Evolutionary conservation across 1,140 invertebrate species (phyloP).

Genomic region (Pectinophora gossypiella): DNA sequence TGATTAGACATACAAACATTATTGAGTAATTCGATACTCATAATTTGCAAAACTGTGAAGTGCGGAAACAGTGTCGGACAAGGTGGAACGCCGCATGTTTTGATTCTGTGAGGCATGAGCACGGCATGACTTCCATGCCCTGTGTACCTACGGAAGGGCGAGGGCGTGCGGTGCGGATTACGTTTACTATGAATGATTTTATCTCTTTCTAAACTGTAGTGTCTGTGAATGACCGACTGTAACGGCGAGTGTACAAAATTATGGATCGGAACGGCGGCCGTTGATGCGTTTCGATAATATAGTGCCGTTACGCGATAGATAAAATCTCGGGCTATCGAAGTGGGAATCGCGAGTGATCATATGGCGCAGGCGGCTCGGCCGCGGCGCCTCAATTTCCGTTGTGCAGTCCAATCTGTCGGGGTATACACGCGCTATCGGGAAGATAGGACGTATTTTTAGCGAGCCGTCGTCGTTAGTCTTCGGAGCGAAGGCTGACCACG

Average conservation of each 20-base stretch:
- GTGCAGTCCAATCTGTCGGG: conserved; percentile 38
- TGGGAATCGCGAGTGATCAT: conserved; percentile 47
- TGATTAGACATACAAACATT: conserved; percentile 55
- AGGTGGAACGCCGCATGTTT: conserved; percentile 59
- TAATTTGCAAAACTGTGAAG: conserved; percentile 28
- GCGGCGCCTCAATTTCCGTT: conserved; percentile 33
- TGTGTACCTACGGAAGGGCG: conserved; percentile 71
- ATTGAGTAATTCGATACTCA: conserved; percentile 42
- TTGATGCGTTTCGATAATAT: conserved; percentile 67
- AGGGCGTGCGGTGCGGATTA: conserved; percentile 68
- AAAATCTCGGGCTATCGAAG: conserved; percentile 47
- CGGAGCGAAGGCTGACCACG: conserved; percentile 24
- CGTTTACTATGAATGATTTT: conserved; percentile 76
- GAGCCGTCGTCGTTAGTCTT: conserved; percentile 32
- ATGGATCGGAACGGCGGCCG: conserved; percentile 69
- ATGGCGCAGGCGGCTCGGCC: conserved; percentile 46
- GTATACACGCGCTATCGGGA: conserved; percentile 68
- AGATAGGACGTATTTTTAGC: conserved; percentile 71
- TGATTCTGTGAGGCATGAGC: conserved; percentile 63
- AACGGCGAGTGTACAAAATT: conserved; percentile 70
- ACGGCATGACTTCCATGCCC: conserved; percentile 74
- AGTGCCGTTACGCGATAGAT: conserved; percentile 28
- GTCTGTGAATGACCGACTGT: conserved; percentile 73
- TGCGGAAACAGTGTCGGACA: conserved; percentile 38
- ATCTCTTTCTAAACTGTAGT: conserved; percentile 73